Evolutionary conservation across 2,888 invertebrate species (phyloP), one percentile per base, ranked within the genome.

Genomic region (Scaptomyza reducta): DNA sequence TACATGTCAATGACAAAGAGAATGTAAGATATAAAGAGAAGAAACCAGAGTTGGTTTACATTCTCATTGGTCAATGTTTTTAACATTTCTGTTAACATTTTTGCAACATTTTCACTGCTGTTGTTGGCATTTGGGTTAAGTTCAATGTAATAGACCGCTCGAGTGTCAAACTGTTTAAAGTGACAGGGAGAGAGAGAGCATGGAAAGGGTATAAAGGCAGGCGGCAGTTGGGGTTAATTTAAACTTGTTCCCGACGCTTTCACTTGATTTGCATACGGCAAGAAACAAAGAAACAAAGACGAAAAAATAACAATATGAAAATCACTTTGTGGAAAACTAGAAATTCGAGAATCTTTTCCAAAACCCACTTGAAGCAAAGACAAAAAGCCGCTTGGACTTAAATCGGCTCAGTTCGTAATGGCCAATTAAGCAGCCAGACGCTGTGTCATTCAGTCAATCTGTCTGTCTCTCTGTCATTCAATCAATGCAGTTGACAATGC

Each of bases 221-320:
- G 11, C 49, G 13, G 11, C 49, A 44, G 22, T n/a, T 33, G 16
- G 41, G 29, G 11, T 29, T 16, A 18, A 25, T 18, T n/a, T 1
- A 25, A 68, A 70, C 78, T 78, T 81, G 73, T 72, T 68, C 63
- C 74, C 18, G 49, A 54, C 70, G 87, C 88, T 89, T 89, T 89
- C 87, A 87, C 89, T 81, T 71, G 79, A 89, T 87, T 87, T 86
- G 82, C 87, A 87, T 87, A 80, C 54, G 63, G 53, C 50, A 41
- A 41, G 16, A 5, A 16, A 47, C 18, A 33, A 22, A 10, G 9
- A 2, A 6, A 16, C n/a, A n/a, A n/a, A n/a, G n/a, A 7, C 1
- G n/a, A 45, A 7, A 7, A 16, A 13, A 59, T 14, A 40, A 16
- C 16, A 40, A 3, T 44, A 33, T 40, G 56, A 72, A 71, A 69